Conservation (phyloP, 2,888 invertebrate species). For the Philonicus albiceps region DNA sequence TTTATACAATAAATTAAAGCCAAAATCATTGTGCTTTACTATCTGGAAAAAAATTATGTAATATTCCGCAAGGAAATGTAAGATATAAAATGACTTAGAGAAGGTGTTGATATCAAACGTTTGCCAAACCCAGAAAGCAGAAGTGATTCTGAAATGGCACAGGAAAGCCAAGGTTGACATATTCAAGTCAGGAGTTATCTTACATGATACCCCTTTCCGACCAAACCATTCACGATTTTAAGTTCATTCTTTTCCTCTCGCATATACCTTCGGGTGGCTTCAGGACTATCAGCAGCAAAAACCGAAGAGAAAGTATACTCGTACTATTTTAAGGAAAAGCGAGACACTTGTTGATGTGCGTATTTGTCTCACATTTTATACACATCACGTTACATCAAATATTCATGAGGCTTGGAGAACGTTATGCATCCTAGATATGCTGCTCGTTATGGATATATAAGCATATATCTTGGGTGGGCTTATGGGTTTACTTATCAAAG, state of each 20-base stretch:
- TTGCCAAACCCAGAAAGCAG: neutral
- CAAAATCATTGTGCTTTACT: neutral
- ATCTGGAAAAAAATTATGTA: neutral
- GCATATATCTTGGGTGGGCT: neutral
- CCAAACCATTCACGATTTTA: neutral
- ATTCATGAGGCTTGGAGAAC: neutral
- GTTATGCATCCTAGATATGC: constrained; percentile 2
- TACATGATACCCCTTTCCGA: neutral
- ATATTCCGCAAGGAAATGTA: neutral
- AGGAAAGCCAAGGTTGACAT: neutral
- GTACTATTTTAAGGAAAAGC: neutral
- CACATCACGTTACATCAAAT: constrained; percentile 2
- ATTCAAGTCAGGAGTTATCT: neutral
- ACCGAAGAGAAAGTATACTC: neutral
- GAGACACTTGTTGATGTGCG: neutral
- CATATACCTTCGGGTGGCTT: neutral
- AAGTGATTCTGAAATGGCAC: neutral
- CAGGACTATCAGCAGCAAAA: neutral
- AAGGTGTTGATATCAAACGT: neutral
- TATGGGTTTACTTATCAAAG: constrained; percentile 11
- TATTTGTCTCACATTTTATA: neutral
- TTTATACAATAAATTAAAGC: neutral
- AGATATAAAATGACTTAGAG: neutral
- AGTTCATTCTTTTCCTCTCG: neutral
- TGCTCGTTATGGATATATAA: neutral